These are phyloP conservation scores for Nyctereutes procyonoides DNA, from an alignment of 2,113 vertebrate species.

Conservation along the genomic window DNA sequence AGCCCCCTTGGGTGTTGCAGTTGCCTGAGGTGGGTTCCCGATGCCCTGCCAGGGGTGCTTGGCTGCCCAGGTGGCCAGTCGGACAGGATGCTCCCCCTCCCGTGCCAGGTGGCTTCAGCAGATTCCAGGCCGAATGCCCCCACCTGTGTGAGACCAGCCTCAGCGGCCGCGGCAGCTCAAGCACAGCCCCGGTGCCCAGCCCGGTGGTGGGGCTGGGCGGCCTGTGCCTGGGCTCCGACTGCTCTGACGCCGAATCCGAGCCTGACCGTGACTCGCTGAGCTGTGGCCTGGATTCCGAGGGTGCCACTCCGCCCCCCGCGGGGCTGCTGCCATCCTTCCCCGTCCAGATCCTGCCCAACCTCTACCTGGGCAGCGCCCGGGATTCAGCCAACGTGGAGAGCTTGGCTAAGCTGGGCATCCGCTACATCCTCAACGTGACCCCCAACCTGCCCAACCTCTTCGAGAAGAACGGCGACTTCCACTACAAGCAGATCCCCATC, in stretches of 20 bases:
- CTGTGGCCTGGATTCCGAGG: constrained; percentile 87
- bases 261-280: constrained; percentile 88
- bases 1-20: neutral
- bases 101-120: constrained; percentile 91
- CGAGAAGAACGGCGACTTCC: constrained; percentile 92
- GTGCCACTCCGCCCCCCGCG: constrained; percentile 87
- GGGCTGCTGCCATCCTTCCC: constrained; percentile 90
- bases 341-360: constrained; percentile 93
- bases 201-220: constrained; percentile 91
- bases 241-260: constrained; percentile 91
- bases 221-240: constrained; percentile 90
- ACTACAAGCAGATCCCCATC: constrained; percentile 95
- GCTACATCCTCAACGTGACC: constrained; percentile 94
- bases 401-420: constrained; percentile 91
- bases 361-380: constrained; percentile 93
- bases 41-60: neutral
- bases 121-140: constrained; percentile 92
- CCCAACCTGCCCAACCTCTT: constrained; percentile 95
- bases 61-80: neutral
- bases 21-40: neutral
- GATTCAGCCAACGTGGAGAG: constrained; percentile 92
- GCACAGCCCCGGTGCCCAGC: constrained; percentile 83
- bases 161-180: constrained; percentile 83
- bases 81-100: neutral
- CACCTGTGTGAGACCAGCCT: constrained; percentile 92